These are phyloP conservation scores for Hetaerina titia DNA, from an alignment of 2,888 invertebrate species.

Conservation along the genomic window DNA sequence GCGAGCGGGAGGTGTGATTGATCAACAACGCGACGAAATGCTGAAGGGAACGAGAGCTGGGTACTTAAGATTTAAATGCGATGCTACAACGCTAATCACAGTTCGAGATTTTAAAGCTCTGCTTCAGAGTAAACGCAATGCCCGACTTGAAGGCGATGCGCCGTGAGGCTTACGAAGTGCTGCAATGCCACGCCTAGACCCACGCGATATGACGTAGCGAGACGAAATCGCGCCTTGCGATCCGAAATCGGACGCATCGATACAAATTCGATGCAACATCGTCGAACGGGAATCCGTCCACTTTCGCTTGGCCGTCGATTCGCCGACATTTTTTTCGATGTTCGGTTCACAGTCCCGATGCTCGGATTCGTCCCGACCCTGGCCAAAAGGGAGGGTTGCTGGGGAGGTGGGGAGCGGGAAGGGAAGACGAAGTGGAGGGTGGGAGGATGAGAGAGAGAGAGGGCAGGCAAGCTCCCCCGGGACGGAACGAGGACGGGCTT, in stretches of 20 bases:
- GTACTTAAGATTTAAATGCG: no score
- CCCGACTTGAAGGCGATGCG: not conserved
- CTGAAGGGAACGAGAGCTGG: no score
- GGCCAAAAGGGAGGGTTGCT: not conserved
- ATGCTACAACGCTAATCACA: no score
- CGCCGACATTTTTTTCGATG: no score
- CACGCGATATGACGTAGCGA: not conserved
- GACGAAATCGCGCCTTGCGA: not conserved
- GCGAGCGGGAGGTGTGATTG: no score
- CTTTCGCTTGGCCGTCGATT: no score
- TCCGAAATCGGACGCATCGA: not conserved
- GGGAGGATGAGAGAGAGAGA: no score
- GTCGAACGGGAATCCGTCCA: not conserved
- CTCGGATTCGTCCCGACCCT: not conserved
- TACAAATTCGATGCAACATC: not conserved
- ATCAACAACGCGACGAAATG: no score
- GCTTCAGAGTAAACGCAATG: not conserved
- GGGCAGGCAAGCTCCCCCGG: not conserved
- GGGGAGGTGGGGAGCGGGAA: not conserved
- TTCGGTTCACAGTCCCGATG: not conserved
- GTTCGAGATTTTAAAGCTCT: no score
- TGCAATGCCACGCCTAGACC: no score
- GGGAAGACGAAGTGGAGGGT: not conserved
- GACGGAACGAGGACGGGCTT: not conserved
- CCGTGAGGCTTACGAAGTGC: not conserved